Percentiles rank a stretch among this genome's conserved stretches.
Evolutionary conservation across 2,797 vertebrate genomes (phyloP).

Genomic region (Myripristis murdjan): DNA sequence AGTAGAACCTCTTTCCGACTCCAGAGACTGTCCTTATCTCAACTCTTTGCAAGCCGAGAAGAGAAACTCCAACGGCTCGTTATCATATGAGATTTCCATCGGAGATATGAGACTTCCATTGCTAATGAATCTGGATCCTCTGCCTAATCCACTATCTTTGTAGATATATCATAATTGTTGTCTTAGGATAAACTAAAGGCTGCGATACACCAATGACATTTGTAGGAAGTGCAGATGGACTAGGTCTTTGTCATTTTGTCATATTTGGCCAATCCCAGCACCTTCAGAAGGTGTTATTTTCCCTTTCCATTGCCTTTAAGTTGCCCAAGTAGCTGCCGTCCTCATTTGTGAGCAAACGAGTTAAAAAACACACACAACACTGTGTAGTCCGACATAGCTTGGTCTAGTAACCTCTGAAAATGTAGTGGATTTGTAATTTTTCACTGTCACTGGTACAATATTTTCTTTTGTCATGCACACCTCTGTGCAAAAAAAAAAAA

Average conservation of each 20-base stretch:
- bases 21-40: conserved; percentile 50
- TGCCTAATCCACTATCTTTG: conserved; percentile 61
- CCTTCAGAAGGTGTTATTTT: too few species aligned
- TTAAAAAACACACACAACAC: not conserved
- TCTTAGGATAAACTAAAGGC: conserved; percentile 23
- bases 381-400: not conserved
- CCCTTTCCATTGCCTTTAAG: too few species aligned
- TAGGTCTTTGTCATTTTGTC: too few species aligned
- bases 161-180: conserved; percentile 33
- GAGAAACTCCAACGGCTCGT: conserved; percentile 57
- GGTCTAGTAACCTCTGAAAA: not conserved
- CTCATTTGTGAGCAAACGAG: not conserved
- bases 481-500: too few species aligned
- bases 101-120: conserved; percentile 53
- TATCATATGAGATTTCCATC: conserved; percentile 70
- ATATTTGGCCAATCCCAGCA: too few species aligned
- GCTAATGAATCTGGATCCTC: conserved; percentile 60
- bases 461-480: conserved; percentile 4
- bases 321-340: conserved; percentile 1
- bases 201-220: conserved; percentile 11
- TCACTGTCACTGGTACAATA: not conserved
- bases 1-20: conserved; percentile 31
- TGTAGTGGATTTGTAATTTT: not conserved
- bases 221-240: conserved; percentile 5
- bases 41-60: conserved; percentile 58